Evolutionary conservation across 2,888 invertebrate species (phyloP).

Genomic region (Brenthis hecate): DNA sequence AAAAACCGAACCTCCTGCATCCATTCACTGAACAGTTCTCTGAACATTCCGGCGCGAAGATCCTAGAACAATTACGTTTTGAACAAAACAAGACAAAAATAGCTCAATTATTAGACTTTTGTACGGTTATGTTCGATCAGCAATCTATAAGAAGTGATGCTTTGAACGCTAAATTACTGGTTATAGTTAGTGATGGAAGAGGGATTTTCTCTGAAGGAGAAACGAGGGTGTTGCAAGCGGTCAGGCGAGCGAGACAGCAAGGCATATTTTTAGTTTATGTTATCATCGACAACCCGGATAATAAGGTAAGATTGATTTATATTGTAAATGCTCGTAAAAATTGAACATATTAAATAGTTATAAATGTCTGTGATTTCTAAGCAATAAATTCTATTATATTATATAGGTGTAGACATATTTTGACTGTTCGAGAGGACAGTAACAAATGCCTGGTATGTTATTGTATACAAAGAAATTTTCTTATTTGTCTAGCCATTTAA

Average conservation of each 20-base stretch:
- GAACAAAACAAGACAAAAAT: conserved; percentile 94
- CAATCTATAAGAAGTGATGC: conserved; percentile 76
- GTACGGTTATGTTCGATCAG: conserved; percentile 83
- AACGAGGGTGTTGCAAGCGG: conserved; percentile 87
- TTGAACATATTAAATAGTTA: background rate
- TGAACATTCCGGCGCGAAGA: conserved; percentile 91
- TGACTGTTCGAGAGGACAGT: no score
- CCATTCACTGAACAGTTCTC: conserved; percentile 93
- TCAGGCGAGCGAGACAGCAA: conserved; percentile 89
- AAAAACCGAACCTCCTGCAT: conserved; percentile 92
- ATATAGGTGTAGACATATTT: no score
- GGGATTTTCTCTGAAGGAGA: conserved; percentile 95
- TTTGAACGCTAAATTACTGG: conserved; percentile 90
- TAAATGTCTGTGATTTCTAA: background rate
- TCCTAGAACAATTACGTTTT: conserved; percentile 92
- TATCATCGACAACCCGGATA: conserved; percentile 96
- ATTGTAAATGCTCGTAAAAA: background rate
- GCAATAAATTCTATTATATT: no score
- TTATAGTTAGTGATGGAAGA: conserved; percentile 97
- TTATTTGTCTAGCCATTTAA: no score
- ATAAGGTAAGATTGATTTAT: conserved; percentile 83
- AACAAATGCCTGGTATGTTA: no score
- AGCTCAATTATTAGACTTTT: conserved; percentile 90
- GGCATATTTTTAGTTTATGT: conserved; percentile 97
- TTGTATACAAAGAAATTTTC: no score